Percentiles rank a stretch among this genome's conserved stretches.
These are phyloP conservation scores for Sebastolobus alascanus DNA, from an alignment of 2,797 vertebrate genomes.

Conservation along the genomic window DNA sequence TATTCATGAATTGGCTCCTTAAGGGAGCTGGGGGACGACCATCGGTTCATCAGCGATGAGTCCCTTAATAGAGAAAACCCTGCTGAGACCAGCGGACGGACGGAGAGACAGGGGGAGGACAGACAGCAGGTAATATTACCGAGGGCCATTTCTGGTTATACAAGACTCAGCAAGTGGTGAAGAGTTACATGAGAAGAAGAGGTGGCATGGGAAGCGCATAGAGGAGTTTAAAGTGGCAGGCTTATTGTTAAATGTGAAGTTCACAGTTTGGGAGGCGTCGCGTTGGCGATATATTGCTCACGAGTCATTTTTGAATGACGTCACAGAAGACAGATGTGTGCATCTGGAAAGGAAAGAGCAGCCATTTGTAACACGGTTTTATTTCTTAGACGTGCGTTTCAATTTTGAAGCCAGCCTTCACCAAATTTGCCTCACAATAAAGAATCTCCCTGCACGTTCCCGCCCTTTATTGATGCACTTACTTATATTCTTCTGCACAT, in stretches of 20 bases:
- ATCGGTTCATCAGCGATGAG: slow-evolving; percentile 38
- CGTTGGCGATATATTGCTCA: neutral
- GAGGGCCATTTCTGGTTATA: slow-evolving; percentile 49
- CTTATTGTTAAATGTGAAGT: slow-evolving; percentile 21
- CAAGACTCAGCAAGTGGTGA: slow-evolving; percentile 36
- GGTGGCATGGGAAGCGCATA: neutral
- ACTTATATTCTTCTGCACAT: neutral
- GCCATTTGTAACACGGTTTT: neutral
- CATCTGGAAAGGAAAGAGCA: neutral
- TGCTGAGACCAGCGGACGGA: slow-evolving; percentile 35
- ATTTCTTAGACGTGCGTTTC: neutral
- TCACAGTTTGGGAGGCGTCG: neutral
- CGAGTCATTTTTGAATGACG: slow-evolving; percentile 15
- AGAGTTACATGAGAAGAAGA: slow-evolving; percentile 25
- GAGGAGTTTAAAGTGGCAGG: slow-evolving; percentile 18
- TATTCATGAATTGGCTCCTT: slow-evolving; percentile 76
- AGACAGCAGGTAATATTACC: slow-evolving; percentile 37
- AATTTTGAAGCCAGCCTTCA: neutral
- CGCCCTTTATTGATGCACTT: neutral
- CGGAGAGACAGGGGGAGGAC: neutral
- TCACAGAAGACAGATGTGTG: slow-evolving; percentile 21
- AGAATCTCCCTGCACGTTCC: neutral
- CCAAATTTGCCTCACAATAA: neutral
- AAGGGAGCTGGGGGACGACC: slow-evolving; percentile 33
- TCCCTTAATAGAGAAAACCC: slow-evolving; percentile 51